Percentiles rank a stretch among this genome's conserved stretches.
Conservation (phyloP, 2,113 vertebrate genomes). For the Alces alces region DNA sequence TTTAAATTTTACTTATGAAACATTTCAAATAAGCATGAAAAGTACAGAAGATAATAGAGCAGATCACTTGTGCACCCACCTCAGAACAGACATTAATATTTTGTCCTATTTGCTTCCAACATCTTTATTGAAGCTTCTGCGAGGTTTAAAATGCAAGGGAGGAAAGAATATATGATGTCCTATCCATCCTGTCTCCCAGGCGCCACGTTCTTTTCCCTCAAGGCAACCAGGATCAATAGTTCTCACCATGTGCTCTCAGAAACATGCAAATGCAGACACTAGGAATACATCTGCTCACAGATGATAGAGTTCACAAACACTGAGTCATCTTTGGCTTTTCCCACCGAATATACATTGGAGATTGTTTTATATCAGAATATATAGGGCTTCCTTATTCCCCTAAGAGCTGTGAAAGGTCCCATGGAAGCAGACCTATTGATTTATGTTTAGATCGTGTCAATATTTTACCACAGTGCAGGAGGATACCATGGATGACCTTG, state of each 20-base stretch:
- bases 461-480: fast-evolving
- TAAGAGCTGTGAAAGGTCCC: not conserved
- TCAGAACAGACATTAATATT: not conserved
- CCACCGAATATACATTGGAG: no score
- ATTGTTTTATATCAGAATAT: no score
- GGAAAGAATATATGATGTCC: fast-evolving
- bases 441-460: not conserved
- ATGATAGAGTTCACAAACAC: not conserved
- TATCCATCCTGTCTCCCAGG: fast-evolving
- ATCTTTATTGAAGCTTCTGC: fast-evolving
- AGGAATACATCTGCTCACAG: not conserved
- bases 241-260: not conserved
- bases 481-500: fast-evolving
- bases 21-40: not conserved
- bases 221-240: not conserved
- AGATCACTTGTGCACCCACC: not conserved
- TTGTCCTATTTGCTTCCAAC: not conserved
- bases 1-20: slow-evolving; percentile 38
- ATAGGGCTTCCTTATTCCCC: fast-evolving
- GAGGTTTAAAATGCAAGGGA: not conserved
- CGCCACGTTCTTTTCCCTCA: fast-evolving
- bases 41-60: not conserved
- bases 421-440: not conserved
- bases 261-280: fast-evolving
- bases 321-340: not conserved